Conservation (phyloP, 2,113 vertebrate genomes). For the sheep (Ovis aries) region ARS-UI_Ramb_v3.0 NC_056065.1:77267501-77268000, state of each 20-base stretch:
- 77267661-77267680: slow-evolving; percentile 95
- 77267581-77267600: slow-evolving; percentile 86
- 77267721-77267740: slow-evolving; percentile 86
- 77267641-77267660: slow-evolving; percentile 90
- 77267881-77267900: background rate
- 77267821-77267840: background rate
- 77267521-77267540: slow-evolving; percentile 71
- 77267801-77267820: slow-evolving; percentile 40
- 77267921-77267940: background rate
- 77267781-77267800: slow-evolving; percentile 47
- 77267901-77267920: background rate
- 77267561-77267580: slow-evolving; percentile 82
- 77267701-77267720: slow-evolving; percentile 90
- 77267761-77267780: slow-evolving; percentile 72
- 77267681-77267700: slow-evolving; percentile 90
- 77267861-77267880: background rate
- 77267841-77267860: background rate
- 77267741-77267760: slow-evolving; percentile 78
- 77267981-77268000: background rate
- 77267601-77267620: slow-evolving; percentile 93
- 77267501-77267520: slow-evolving; percentile 56
- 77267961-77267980: background rate
- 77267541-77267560: slow-evolving; percentile 78
- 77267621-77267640: slow-evolving; percentile 88
- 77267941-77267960: background rate